A percentile compares a stretch with the other conserved stretches of the same genome.
phyloP scores from a whole-genome alignment of 2,113 vertebrate genomes.

The Caloenas nicobarica region DNA sequence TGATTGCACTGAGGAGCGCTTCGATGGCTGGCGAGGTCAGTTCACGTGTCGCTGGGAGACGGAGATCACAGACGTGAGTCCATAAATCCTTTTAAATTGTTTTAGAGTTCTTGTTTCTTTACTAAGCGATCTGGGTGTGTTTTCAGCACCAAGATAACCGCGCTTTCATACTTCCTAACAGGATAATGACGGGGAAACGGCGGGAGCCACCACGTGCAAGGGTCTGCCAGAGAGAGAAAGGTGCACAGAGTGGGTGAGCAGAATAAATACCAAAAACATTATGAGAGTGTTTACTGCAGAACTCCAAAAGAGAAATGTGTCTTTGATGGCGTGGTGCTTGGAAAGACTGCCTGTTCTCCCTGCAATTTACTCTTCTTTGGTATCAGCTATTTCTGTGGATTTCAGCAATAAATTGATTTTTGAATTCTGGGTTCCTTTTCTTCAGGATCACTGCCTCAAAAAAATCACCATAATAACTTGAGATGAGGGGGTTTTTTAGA shows the following conservation, averaged over 20 bases:
- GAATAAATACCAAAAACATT: not conserved
- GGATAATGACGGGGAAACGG: not conserved
- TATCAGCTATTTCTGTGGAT: not conserved
- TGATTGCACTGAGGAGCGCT: not conserved
- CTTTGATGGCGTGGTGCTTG: not conserved
- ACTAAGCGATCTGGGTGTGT: not conserved
- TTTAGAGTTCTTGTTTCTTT: not conserved
- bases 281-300: not conserved
- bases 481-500: not conserved
- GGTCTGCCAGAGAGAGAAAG: not conserved
- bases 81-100: not conserved
- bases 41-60: not conserved
- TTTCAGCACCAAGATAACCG: not conserved
- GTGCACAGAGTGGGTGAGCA: not conserved
- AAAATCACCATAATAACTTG: not conserved
- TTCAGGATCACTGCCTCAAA: not conserved
- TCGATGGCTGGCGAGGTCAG: not conserved
- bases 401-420: not conserved
- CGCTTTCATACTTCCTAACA: not conserved
- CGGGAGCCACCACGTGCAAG: not conserved
- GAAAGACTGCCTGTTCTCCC: not conserved
- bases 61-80: not conserved
- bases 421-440: not conserved
- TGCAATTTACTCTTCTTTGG: not conserved
- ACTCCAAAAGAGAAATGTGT: not conserved